Base-by-base conservation (phyloP, 1,140 invertebrate genomes). In the Drosophila mojavensis region DNA sequence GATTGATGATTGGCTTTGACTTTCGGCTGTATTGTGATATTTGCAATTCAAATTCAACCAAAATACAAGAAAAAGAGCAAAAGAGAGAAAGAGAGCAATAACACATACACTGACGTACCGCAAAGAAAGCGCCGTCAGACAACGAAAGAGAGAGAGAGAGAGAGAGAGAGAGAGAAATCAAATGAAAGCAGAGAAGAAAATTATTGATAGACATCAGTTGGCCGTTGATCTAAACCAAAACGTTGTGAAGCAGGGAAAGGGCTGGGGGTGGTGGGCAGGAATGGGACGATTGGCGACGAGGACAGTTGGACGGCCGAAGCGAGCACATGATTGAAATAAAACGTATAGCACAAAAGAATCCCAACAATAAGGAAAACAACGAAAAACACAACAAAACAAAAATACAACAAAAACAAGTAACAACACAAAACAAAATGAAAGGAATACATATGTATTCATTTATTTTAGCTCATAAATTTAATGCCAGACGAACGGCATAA, bases 311-410 rank as follows among this genome's bases (percentile, higher is more conserved):
- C 62, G 63, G 68, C 65, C 65, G 67, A 11, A 39, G 17, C 63
- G 73, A 83, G 84, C 83, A 88, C 84, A 89, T 89, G 83, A 89
- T 89, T 88, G 74, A 90, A 89, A 89, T 78, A 81, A 83, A 81
- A 77, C 68, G 69, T 36, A 82, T 64, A 85, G 77, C 81, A 85
- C 43, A 60, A 60, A 85, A 85, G 77, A 85, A 77, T 68, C 65
- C 48, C 58, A 72, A 67, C 65, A 81, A 75, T 53, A 48, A 81
- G 54, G 62, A 79, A 53, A 64, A 6, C 43, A 15, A 47, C 15
- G 17, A 47, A 47, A 9, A 17, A 43, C 1, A 43, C 58, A 72
- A 67, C 65, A 81, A 55, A 48, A 81, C 50, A 47, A 9, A 15
- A 17, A n/a, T 0, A 43, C 58, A 72, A 67, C 65, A 81, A 75